Evolutionary conservation across 1,140 invertebrate genomes (phyloP), one percentile per base, ranked within the genome.

Genomic region (Nomia melanderi): DNA sequence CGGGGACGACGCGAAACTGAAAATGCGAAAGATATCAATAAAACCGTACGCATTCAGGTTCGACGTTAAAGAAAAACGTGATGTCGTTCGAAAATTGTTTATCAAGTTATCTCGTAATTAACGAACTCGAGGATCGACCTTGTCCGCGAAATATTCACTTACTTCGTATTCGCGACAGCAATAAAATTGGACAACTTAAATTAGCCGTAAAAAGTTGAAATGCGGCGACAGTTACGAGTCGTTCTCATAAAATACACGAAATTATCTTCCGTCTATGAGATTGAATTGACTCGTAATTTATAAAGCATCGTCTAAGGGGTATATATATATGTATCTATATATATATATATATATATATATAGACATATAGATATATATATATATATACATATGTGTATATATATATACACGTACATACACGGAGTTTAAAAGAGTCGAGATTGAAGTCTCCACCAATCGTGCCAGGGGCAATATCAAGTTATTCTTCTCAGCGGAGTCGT

Each of bases 381-480:
- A 29, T 54, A 33, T 33, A 36, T 39, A 47, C 0, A 11, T 41
- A 41, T 14, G 8, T 29, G 27, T 47, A 31, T 31, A 64, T 23
- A 41, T 60, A 53, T 1, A n/a, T 23, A 7, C 20, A 20, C 8
- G 20, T 20, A 50, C 20, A 17, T 27, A 36, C n/a, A 12, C 33
- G 50, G 36, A 59, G 67, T 23, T 66, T 25, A 62, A 47, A 41
- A 59, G 50, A 56, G 54, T 29, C 41, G 47, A 56, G 31, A 39
- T 76, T 41, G 53, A 60, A 66, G 78, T 66, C 47, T 56, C 60
- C 54, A 53, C 47, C 47, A 31, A 79, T 66, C 66, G 44, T 27
- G 81, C 78, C 67, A 70, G 80, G 72, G 70, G 80, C 77, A 74
- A 77, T 74, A 82, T 79, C 77, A 69, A 84, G 82, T 77, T 69